Percentiles rank a stretch among this genome's conserved stretches.
Evolutionary conservation across 2,888 invertebrate genomes (phyloP).

Genomic region (Limnephilus rhombicus): DNA sequence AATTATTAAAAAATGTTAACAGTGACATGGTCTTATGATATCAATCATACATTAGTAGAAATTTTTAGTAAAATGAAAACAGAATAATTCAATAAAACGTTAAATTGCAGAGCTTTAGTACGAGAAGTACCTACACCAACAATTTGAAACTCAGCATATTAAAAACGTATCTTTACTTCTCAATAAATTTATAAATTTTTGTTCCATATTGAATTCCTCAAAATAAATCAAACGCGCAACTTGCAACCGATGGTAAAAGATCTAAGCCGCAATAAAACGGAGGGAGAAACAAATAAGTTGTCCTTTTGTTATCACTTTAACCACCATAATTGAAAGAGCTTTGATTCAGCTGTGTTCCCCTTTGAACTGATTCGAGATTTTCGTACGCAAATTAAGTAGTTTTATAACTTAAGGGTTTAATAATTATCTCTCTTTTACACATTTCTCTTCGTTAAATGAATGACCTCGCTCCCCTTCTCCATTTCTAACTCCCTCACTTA

Average conservation of each 20-base stretch:
- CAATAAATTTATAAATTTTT: too few relatives aligned
- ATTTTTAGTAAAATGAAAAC: too few relatives aligned
- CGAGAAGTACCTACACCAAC: too few relatives aligned
- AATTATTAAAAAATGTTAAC: too few relatives aligned
- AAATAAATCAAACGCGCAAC: neutral
- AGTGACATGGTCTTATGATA: too few relatives aligned
- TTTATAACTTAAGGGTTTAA: slow-evolving; percentile 28
- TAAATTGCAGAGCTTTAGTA: too few relatives aligned
- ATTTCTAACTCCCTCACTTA: neutral
- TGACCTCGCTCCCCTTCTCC: neutral
- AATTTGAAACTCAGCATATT: too few relatives aligned
- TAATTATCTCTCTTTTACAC: slow-evolving; percentile 61
- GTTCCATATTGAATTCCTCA: too few relatives aligned
- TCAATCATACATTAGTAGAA: too few relatives aligned
- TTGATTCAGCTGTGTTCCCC: neutral
- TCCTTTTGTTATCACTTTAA: neutral
- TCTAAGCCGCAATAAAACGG: neutral
- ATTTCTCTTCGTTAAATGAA: slow-evolving; percentile 58
- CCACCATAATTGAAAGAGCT: neutral
- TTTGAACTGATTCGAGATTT: neutral
- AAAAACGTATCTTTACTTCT: too few relatives aligned
- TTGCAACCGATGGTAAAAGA: neutral
- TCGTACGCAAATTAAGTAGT: neutral
- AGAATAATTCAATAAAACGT: too few relatives aligned
- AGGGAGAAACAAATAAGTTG: neutral